Evolutionary conservation across 2,888 invertebrate genomes (phyloP), one percentile per base, ranked within the genome.

Genomic region (Lapara coniferarum): DNA sequence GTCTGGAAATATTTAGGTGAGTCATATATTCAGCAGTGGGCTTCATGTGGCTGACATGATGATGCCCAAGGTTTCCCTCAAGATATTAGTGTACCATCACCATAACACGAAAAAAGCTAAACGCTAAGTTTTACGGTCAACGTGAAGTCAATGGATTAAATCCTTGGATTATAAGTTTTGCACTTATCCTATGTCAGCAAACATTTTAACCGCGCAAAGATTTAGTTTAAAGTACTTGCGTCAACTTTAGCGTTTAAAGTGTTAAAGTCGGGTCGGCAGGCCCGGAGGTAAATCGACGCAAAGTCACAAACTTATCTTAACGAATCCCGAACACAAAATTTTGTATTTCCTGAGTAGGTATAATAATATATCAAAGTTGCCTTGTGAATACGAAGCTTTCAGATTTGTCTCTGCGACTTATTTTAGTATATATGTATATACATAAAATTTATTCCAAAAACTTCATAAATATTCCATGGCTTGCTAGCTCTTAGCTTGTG

Each of bases 181-280:
- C 19, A 19, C 10, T 19, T 55, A 55, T 55, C 19, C 55, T n/a
- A n/a, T 37, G 8, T 59, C 58, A 58, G 44, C 12, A 14, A 16
- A 44, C 16, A 44, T 59, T 59, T 58, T 16, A 16, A 44, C 10
- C 58, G 0, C 16, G 4, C 59, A 6, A 59, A 59, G 59, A 1
- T 59, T 44, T 59, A 14, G 59, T 3, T 59, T 59, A 44, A 59
- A 59, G 46, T 46, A 16, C 44, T 59, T 19, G 37, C 14, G 58
- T 37, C 4, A 59, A 59, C n/a, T 59, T 59, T n/a, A 58, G 7
- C 44, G 46, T 46, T 58, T n/a, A 58, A 58, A 37, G 16, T 46
- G 44, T 44, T 37, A 58, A 25, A 2, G 14, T 10, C 19, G 10
- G 49, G 13, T 16, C 12, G 13, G 1, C 44, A 5, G 19, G 49